Evolutionary conservation across 2,888 invertebrate species (phyloP).

Genomic region (Helobdella robusta): DNA sequence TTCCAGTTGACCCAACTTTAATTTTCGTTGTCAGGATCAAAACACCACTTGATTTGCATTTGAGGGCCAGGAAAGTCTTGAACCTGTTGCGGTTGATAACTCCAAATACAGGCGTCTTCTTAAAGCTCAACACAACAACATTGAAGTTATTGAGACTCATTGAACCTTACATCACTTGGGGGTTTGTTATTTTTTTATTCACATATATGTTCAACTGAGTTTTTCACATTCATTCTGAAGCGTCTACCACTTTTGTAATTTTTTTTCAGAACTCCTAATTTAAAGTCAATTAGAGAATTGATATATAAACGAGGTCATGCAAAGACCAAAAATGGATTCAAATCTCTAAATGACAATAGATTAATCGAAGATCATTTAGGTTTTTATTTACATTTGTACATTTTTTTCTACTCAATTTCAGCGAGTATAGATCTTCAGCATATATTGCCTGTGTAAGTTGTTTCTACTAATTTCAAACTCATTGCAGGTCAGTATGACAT

Average conservation of each 20-base stretch:
- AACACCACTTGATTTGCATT: constrained; percentile 14
- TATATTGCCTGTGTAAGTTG: background rate
- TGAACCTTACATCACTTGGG: constrained; percentile 30
- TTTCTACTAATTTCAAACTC: background rate
- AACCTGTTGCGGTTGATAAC: constrained; percentile 23
- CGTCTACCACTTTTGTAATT: background rate
- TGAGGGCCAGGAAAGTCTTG: constrained; percentile 21
- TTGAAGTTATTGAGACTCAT: constrained; percentile 26
- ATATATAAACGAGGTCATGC: constrained; percentile 25
- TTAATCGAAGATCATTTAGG: constrained; percentile 8
- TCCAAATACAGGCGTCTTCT: constrained; percentile 25
- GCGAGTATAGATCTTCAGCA: background rate
- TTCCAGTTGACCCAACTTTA: constrained; percentile 12
- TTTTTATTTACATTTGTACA: background rate
- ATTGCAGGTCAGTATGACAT: constrained; percentile 25
- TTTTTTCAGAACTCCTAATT: constrained; percentile 17
- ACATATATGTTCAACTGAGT: background rate
- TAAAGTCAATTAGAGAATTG: constrained; percentile 21
- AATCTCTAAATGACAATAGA: constrained; percentile 22
- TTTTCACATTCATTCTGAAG: background rate
- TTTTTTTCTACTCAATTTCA: background rate
- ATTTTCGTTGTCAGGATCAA: constrained; percentile 24
- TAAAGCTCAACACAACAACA: constrained; percentile 27
- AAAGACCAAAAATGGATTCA: constrained; percentile 8
- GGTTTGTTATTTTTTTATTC: constrained; percentile 17